Percentiles rank a stretch among this genome's conserved stretches.
Evolutionary conservation across 92 coral and sea anemone genomes (phyloP).

Genomic region (Palythoa grandiflora): DNA sequence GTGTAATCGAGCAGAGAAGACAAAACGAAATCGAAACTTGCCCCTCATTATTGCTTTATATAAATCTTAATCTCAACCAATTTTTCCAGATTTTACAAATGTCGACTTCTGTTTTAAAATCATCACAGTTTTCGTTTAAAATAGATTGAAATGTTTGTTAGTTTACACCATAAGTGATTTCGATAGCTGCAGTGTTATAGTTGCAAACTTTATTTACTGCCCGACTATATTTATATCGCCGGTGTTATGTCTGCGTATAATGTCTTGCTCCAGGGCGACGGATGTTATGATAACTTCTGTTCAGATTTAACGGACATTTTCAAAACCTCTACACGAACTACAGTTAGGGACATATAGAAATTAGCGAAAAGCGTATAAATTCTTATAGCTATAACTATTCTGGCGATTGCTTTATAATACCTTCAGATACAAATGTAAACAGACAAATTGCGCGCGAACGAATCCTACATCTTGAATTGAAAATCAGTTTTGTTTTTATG

Average conservation of each 20-base stretch:
- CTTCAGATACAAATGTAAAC: too few relatives aligned
- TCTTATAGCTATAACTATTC: too few relatives aligned
- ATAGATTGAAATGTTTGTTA: neutral
- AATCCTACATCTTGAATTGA: too few relatives aligned
- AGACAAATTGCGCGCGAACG: too few relatives aligned
- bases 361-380: too few relatives aligned
- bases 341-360: too few relatives aligned
- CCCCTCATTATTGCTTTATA: neutral
- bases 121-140: neutral
- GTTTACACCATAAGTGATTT: neutral
- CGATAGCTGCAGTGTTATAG: neutral
- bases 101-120: neutral
- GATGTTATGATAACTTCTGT: neutral
- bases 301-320: neutral
- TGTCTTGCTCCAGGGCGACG: neutral
- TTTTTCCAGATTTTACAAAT: neutral
- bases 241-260: neutral
- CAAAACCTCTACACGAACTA: neutral
- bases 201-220: neutral
- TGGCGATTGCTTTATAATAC: too few relatives aligned
- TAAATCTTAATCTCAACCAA: slow-evolving; percentile 5
- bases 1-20: neutral
- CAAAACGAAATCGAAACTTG: neutral
- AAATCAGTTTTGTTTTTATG: too few relatives aligned
- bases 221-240: neutral